Evolutionary conservation across 2,888 invertebrate species (phyloP).

Genomic region (Drosophila paramelanica): DNA sequence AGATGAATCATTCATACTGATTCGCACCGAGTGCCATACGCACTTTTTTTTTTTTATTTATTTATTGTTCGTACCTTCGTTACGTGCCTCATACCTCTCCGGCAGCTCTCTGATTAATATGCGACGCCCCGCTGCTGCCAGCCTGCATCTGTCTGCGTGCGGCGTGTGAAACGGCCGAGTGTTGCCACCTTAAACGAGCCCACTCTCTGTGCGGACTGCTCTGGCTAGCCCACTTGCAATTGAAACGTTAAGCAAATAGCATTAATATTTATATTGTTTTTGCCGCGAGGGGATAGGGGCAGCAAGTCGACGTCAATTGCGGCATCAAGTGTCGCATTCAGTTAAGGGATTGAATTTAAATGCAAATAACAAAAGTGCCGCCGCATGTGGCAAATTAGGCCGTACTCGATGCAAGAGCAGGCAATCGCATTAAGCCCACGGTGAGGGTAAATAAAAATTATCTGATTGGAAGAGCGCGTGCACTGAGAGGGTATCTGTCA

Average conservation of each 20-base stretch:
- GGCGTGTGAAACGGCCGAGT: constrained; percentile 76
- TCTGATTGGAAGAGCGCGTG: neutral
- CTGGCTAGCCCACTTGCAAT: constrained; percentile 45
- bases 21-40: constrained; percentile 29
- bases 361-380: constrained; percentile 56
- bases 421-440: constrained; percentile 12
- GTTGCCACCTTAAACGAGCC: constrained; percentile 46
- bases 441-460: constrained; percentile 2
- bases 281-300: constrained; percentile 29
- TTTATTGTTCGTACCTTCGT: constrained; percentile 13
- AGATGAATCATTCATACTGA: constrained; percentile 45
- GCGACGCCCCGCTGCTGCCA: constrained; percentile 63
- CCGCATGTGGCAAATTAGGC: constrained; percentile 79
- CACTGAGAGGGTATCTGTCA: neutral
- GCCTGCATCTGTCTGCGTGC: constrained; percentile 15
- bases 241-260: constrained; percentile 79
- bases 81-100: constrained; percentile 30
- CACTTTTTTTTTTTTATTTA: constrained; percentile 42
- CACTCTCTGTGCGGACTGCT: constrained; percentile 3
- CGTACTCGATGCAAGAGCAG: constrained; percentile 45
- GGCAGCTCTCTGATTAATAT: constrained; percentile 65
- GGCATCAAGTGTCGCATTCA: constrained; percentile 59
- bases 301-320: constrained; percentile 58
- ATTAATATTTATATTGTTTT: constrained; percentile 77
- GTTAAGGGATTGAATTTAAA: constrained; percentile 47